Percentiles rank a stretch among this genome's conserved stretches.
These are phyloP conservation scores for Galbula dea DNA, from an alignment of 2,113 vertebrate genomes.

Conservation along the genomic window DNA sequence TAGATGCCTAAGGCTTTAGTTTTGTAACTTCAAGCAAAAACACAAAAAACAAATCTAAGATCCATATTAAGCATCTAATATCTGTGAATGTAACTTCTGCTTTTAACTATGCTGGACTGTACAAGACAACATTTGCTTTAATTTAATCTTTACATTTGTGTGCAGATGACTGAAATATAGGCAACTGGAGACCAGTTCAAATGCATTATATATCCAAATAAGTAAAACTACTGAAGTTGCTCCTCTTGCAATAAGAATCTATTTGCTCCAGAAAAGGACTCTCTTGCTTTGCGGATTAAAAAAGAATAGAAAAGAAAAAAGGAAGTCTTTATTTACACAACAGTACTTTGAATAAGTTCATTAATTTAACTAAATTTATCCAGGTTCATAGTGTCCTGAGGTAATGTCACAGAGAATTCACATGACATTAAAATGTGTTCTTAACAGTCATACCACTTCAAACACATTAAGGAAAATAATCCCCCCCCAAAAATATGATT, in stretches of 20 bases:
- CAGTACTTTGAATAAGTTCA: neutral
- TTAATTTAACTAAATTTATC: neutral
- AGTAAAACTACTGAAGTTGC: neutral
- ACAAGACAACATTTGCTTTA: neutral
- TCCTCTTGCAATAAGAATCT: neutral
- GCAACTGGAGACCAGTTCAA: neutral
- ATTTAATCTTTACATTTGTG: neutral
- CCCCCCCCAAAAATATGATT: rapidly evolving
- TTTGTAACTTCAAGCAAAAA: neutral
- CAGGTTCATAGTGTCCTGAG: neutral
- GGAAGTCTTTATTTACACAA: neutral
- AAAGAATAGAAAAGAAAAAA: neutral
- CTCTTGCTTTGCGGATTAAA: neutral
- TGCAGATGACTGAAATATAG: neutral
- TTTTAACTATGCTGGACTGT: neutral
- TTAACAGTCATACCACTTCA: neutral
- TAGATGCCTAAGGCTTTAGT: neutral
- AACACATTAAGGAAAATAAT: neutral
- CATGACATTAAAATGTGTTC: neutral
- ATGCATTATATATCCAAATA: neutral
- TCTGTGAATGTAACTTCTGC: neutral
- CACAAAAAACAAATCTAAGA: neutral
- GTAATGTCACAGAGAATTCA: neutral
- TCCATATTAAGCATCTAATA: neutral
- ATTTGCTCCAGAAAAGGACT: neutral